Percentiles rank a stretch among this genome's conserved stretches.
Evolutionary conservation across 1,140 invertebrate species (phyloP).

Genomic region (Drosophila ananassae): DNA sequence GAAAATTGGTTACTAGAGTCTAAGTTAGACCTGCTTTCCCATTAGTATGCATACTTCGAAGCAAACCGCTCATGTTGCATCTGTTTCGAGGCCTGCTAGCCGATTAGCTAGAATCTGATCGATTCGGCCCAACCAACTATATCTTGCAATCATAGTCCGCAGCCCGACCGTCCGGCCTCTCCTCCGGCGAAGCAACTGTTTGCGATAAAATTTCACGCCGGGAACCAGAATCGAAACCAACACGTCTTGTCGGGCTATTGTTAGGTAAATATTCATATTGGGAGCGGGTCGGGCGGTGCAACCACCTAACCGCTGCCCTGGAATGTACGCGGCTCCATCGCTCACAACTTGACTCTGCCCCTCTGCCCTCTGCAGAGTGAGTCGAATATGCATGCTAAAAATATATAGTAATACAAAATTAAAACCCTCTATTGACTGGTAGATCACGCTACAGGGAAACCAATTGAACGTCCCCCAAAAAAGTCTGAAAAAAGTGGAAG

Average conservation of each 20-base stretch:
- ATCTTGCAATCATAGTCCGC: constrained; percentile 23
- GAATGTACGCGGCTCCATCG: constrained; percentile 30
- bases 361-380: constrained; percentile 17
- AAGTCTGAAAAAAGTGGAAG: too few species aligned
- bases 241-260: constrained; percentile 47
- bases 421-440: too few species aligned
- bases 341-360: constrained; percentile 75
- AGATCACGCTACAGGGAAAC: too few species aligned
- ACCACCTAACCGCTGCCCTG: constrained; percentile 14
- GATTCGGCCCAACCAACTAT: neutral
- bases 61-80: neutral
- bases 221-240: constrained; percentile 9
- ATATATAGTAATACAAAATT: too few species aligned
- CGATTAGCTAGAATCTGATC: constrained; percentile 4
- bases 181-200: constrained; percentile 54
- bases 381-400: too few species aligned
- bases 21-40: too few species aligned
- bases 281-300: constrained; percentile 5
- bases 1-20: too few species aligned
- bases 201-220: constrained; percentile 67
- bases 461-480: too few species aligned
- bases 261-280: constrained; percentile 75
- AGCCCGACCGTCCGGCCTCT: neutral
- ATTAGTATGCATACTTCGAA: neutral
- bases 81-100: too few species aligned